Conservation (phyloP, 2,113 vertebrate genomes). For the Pica pica region DNA sequence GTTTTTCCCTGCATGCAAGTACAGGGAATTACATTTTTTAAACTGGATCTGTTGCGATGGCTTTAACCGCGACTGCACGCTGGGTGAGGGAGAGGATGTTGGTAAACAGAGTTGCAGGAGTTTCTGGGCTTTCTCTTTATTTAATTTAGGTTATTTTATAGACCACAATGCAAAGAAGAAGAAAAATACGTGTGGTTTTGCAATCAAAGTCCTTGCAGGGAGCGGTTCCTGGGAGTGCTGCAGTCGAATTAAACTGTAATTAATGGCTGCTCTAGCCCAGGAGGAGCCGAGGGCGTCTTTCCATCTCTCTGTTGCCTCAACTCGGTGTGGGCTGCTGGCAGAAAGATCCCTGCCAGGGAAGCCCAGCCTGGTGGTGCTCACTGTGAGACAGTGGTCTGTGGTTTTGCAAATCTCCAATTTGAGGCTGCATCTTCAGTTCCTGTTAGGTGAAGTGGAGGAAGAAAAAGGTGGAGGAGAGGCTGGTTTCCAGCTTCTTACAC, state of each 20-base stretch:
- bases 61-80: neutral
- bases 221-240: neutral
- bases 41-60: neutral
- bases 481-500: neutral
- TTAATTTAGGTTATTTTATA: conserved; percentile 14
- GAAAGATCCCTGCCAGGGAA: neutral
- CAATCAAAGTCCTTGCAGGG: neutral
- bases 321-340: neutral
- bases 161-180: neutral
- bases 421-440: neutral
- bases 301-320: neutral
- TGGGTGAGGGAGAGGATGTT: neutral
- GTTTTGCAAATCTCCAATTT: neutral
- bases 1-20: neutral
- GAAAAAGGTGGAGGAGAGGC: neutral
- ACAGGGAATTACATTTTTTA: neutral
- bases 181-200: neutral
- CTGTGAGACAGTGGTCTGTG: neutral
- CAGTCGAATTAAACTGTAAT: neutral
- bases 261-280: neutral
- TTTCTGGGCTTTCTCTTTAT: neutral
- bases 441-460: neutral
- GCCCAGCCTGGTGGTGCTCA: neutral
- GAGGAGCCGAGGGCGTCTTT: neutral
- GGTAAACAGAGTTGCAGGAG: neutral